Conservation (phyloP, 1,140 invertebrate genomes). For the Rhagoletis zephyria region DNA sequence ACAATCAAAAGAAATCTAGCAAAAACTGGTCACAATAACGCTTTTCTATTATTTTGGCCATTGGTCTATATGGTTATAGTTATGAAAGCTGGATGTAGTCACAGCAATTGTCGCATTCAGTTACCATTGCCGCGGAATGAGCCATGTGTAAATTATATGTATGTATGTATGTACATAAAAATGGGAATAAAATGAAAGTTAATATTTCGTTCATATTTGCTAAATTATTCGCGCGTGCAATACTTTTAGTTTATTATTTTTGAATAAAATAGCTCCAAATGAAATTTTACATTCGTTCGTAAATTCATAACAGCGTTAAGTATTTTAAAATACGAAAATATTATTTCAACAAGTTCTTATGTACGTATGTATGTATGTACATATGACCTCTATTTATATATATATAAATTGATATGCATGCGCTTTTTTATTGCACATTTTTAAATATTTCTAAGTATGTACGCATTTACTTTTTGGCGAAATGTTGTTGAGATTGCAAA, state of each 20-base stretch:
- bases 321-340: slow-evolving; percentile 34
- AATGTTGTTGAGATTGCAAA: slow-evolving; percentile 19
- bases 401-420: neutral
- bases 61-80: too few relatives aligned
- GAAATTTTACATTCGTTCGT: neutral
- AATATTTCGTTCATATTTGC: neutral
- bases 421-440: neutral
- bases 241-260: slow-evolving; percentile 23
- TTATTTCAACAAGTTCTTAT: slow-evolving; percentile 47
- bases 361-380: neutral
- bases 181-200: neutral
- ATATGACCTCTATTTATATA: neutral
- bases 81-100: too few relatives aligned
- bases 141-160: neutral
- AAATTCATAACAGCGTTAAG: neutral
- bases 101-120: too few relatives aligned
- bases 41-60: too few relatives aligned
- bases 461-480: slow-evolving; percentile 4
- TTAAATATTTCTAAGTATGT: neutral
- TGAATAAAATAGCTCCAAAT: neutral
- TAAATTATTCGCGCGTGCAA: slow-evolving; percentile 1
- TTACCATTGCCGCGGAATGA: too few relatives aligned
- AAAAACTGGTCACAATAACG: too few relatives aligned
- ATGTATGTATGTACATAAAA: neutral
- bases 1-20: too few relatives aligned